Evolutionary conservation across 1,140 invertebrate genomes (phyloP).

Genomic region (Papilio polyxenes): DNA sequence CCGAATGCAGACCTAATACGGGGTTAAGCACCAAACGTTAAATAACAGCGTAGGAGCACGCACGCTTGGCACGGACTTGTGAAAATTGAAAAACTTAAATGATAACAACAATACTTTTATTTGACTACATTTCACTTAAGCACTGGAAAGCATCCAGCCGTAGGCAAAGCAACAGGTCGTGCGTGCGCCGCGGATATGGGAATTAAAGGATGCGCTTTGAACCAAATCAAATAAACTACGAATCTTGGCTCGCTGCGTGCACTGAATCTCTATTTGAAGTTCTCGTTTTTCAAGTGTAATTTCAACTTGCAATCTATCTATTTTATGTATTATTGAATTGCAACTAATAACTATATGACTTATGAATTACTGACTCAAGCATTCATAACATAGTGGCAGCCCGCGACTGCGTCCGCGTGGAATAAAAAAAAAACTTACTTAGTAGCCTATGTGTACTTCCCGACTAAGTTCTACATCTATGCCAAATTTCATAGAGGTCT

Average conservation of each 20-base stretch:
- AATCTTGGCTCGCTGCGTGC: constrained; percentile 44
- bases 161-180: constrained; percentile 66
- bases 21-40: constrained; percentile 21
- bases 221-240: constrained; percentile 34
- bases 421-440: no score
- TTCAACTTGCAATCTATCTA: background rate
- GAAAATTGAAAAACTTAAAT: constrained; percentile 76
- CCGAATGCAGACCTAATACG: constrained; percentile 32
- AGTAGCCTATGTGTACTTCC: no score
- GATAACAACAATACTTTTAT: constrained; percentile 71
- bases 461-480: no score
- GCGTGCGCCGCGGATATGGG: constrained; percentile 48
- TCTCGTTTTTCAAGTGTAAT: background rate
- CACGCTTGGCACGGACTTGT: constrained; percentile 61
- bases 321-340: background rate
- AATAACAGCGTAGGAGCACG: constrained; percentile 33
- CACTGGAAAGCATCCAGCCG: constrained; percentile 76
- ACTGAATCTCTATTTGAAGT: background rate
- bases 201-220: constrained; percentile 40
- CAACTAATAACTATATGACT: no score
- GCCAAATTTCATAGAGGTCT: no score
- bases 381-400: no score
- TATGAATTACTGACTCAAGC: no score
- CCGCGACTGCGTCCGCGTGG: no score
- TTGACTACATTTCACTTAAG: constrained; percentile 77